Evolutionary conservation across 2,888 invertebrate genomes (phyloP), one percentile per base, ranked within the genome.

Genomic region (Patella pellucida): DNA sequence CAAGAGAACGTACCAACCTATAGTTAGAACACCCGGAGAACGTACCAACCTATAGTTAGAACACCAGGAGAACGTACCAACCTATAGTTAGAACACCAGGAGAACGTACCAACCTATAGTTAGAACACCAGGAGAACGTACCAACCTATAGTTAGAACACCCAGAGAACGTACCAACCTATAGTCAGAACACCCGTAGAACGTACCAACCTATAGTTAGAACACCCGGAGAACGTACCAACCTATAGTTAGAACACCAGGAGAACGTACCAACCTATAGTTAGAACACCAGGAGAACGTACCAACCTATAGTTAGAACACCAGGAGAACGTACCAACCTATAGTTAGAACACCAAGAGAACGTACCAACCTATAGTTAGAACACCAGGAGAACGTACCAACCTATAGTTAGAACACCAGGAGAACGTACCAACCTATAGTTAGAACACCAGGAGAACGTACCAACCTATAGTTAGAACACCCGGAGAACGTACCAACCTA

Each of bases 241-340:
- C n/a, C n/a, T n/a, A n/a, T n/a, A n/a, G n/a, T n/a, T n/a, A 41
- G 9, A 41, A 41, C 9, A 0, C 95, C 96, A n/a, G 0, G 62
- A 52, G 68, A 31, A 78, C 83, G 76, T 77, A 91, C 98, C 98
- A 78, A 0, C 98, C 98, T 75, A 98, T 94, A 0, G 97, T 97
- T 2, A 98, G 91, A 3, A 96, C 91, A 0, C 95, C 96, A 0
- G 68, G 23, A 31, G 68, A 31, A 78, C 83, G 76, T 77, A 91
- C 98, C 96, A 97, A 0, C 98, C 98, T 75, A 98, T 94, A 0
- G 97, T 97, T 2, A 98, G 91, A 3, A 96, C 91, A 0, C 95
- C 96, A 85, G n/a, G n/a, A n/a, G n/a, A n/a, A n/a, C n/a, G n/a
- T n/a, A n/a, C n/a, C n/a, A n/a, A n/a, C n/a, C n/a, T n/a, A n/a